Evolutionary conservation across 2,888 invertebrate genomes (phyloP).

Genomic region (Hedychridium roseum): DNA sequence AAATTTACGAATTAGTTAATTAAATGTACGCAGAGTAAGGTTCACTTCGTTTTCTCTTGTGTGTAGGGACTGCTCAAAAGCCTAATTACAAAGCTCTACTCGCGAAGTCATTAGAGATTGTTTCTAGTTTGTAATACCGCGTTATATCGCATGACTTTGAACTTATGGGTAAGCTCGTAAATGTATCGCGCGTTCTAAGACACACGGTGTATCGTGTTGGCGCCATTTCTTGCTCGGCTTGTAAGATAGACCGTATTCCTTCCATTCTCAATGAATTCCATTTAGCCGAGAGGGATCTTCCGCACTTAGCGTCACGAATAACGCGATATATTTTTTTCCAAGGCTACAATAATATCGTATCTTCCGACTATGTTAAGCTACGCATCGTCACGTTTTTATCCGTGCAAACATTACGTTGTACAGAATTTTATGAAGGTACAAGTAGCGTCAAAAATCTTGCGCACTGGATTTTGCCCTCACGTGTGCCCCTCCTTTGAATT

Average conservation of each 20-base stretch:
- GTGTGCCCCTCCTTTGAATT: too few species aligned
- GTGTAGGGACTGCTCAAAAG: slow-evolving; percentile 59
- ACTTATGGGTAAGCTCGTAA: slow-evolving; percentile 24
- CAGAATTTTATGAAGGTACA: too few species aligned
- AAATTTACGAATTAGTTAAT: too few species aligned
- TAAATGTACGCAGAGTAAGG: too few species aligned
- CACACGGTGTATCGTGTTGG: slow-evolving; percentile 36
- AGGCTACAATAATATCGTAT: too few species aligned
- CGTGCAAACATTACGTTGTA: too few species aligned
- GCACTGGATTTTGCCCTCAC: too few species aligned
- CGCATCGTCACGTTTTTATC: too few species aligned
- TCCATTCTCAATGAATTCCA: slow-evolving; percentile 38
- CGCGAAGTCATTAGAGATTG: slow-evolving; percentile 63
- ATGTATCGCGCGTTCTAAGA: slow-evolving; percentile 30
- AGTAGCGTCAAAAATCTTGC: too few species aligned
- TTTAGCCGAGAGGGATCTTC: slow-evolving; percentile 28
- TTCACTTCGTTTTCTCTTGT: slow-evolving; percentile 40
- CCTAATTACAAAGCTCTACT: slow-evolving; percentile 57
- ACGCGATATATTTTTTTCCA: too few species aligned
- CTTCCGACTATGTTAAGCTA: too few species aligned
- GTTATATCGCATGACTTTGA: slow-evolving; percentile 32
- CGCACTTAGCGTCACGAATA: too few species aligned
- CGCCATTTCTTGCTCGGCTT: slow-evolving; percentile 47
- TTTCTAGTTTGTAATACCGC: slow-evolving; percentile 58
- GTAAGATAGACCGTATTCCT: slow-evolving; percentile 57